phyloP scores from a whole-genome alignment of 2,888 invertebrate genomes.

The Microdon myrmicae region DNA sequence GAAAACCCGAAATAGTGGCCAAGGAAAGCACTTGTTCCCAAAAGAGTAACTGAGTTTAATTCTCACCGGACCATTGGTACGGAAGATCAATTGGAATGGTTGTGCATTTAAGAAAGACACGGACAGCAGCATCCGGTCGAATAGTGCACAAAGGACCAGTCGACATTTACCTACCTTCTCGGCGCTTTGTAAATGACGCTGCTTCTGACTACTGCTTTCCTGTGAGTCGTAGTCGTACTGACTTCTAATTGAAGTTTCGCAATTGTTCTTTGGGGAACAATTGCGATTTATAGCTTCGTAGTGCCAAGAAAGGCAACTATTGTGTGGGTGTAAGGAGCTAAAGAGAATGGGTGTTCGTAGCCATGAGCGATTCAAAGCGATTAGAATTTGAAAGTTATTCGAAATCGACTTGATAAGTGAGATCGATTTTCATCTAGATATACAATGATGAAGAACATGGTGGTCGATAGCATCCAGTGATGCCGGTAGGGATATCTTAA shows the following conservation, averaged over 20 bases:
- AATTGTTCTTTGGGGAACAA: conserved; percentile 53
- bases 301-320: conserved; percentile 14
- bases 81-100: conserved; percentile 28
- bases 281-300: conserved; percentile 53
- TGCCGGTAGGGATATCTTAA: conserved; percentile 9
- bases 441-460: background rate
- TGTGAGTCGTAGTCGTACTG: conserved; percentile 21
- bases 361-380: conserved; percentile 22
- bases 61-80: conserved; percentile 19
- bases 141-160: conserved; percentile 44
- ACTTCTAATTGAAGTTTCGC: conserved; percentile 55
- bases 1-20: conserved; percentile 24
- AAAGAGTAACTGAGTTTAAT: conserved; percentile 22
- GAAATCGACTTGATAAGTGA: conserved; percentile 23
- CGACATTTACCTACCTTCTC: conserved; percentile 44
- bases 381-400: conserved; percentile 11
- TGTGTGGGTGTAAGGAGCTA: conserved; percentile 12
- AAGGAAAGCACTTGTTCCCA: conserved; percentile 28
- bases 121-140: conserved; percentile 10
- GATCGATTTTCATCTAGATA: conserved; percentile 19
- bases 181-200: background rate
- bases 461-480: conserved; percentile 3
- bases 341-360: conserved; percentile 20
- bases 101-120: conserved; percentile 42
- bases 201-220: conserved; percentile 2